Evolutionary conservation across 2,888 invertebrate species (phyloP).

Genomic region (Catonia carolina): DNA sequence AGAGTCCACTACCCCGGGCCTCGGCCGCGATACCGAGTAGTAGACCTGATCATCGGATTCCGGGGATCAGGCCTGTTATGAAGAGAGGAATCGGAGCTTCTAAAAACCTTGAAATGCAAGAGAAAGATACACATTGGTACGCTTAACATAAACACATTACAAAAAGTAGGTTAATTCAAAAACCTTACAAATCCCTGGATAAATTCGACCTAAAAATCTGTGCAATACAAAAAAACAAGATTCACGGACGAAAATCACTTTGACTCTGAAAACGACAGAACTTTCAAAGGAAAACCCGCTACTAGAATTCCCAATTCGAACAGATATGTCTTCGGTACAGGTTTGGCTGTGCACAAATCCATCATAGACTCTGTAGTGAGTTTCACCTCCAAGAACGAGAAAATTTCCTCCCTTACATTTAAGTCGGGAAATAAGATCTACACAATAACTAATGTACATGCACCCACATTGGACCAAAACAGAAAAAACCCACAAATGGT

Average conservation of each 20-base stretch:
- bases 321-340: constrained; percentile 1
- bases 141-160: too few relatives aligned
- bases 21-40: too few relatives aligned
- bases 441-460: constrained; percentile 20
- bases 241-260: constrained; percentile 7
- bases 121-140: too few relatives aligned
- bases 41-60: too few relatives aligned
- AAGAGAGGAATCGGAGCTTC: too few relatives aligned
- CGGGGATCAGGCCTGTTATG: too few relatives aligned
- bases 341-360: constrained; percentile 9
- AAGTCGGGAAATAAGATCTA: constrained; percentile 16
- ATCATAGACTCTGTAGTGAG: neutral
- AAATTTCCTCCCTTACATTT: constrained; percentile 5
- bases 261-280: constrained; percentile 14
- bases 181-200: neutral
- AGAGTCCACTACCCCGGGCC: too few relatives aligned
- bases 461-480: constrained; percentile 17
- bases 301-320: neutral
- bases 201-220: constrained; percentile 12
- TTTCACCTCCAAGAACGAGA: constrained; percentile 1
- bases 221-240: constrained; percentile 20
- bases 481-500: constrained; percentile 5
- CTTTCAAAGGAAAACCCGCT: constrained; percentile 5
- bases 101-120: too few relatives aligned
- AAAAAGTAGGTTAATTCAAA: too few relatives aligned